These are phyloP conservation scores for Furnarius figulus DNA, from an alignment of 2,113 vertebrate species.

Conservation along the genomic window DNA sequence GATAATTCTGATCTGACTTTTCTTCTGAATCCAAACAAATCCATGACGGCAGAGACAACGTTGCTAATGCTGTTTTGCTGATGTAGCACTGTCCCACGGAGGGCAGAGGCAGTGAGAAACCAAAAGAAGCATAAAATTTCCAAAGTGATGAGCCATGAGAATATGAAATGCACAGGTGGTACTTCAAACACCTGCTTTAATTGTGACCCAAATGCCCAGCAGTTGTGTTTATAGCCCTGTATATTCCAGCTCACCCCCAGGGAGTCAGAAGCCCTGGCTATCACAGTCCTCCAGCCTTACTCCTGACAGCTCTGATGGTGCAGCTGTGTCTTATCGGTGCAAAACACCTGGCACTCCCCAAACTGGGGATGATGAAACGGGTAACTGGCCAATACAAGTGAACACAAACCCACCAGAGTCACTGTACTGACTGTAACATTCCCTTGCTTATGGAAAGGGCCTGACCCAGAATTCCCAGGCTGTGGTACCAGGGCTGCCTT, in stretches of 20 bases:
- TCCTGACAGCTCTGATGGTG: background rate
- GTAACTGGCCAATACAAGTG: background rate
- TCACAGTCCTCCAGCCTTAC: constrained; percentile 8
- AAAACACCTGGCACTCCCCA: constrained; percentile 34
- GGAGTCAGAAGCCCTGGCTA: background rate
- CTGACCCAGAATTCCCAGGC: background rate
- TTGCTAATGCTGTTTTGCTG: background rate
- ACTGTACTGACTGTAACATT: background rate
- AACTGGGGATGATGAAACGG: background rate
- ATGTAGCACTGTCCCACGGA: background rate
- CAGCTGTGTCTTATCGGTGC: constrained; percentile 36
- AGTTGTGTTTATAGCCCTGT: background rate
- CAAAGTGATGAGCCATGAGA: background rate
- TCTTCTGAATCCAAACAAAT: background rate
- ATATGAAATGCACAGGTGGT: background rate
- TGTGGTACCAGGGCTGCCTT: background rate
- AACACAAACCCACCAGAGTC: background rate
- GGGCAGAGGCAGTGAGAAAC: background rate
- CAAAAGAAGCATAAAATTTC: background rate
- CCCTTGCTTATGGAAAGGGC: background rate
- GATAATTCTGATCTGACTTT: background rate
- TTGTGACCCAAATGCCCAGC: background rate
- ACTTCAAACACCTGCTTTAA: background rate
- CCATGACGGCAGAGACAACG: background rate
- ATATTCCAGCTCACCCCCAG: background rate